Evolutionary conservation across 2,797 vertebrate species (phyloP), one percentile per base, ranked within the genome.

Genomic region (Orientallactaga sibirica): DNA sequence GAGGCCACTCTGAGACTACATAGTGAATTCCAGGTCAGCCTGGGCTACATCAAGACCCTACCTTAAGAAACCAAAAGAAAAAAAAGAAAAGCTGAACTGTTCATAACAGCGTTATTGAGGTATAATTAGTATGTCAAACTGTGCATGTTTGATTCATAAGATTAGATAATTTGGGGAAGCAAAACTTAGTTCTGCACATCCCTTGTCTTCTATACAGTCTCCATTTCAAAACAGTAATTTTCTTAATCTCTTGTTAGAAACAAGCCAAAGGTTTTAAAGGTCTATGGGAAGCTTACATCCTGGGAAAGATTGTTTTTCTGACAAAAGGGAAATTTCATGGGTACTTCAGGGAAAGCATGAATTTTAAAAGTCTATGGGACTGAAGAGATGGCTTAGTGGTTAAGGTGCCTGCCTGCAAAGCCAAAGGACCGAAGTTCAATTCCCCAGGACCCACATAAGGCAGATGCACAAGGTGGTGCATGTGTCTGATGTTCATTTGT

Each of bases 201-300:
- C 20, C 22, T 89, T 90, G 85, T 78, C 11, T 62, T 88, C 27
- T 85, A 79, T 74, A 66, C 14, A 55, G 58, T 68, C 16, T 75
- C 22, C 37, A 33, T 79, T 73, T 62, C 55, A 76, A 83, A 78
- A 16, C 48, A 86, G 58, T 4, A 25, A 25, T 61, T 15, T 67
- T 80, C 58, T 79, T 86, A 74, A 84, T 67, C 73, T 64, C 20
- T 70, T 94, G 25, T 80, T 70, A 92, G 67, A 92, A 93, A 77
- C 29, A 78, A 86, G 41, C 14, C 43, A 77, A 91, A 70, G 22
- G 2, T 55, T 86, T 91, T 55, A 86, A 80, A 83, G 29, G 20
- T 80, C 3, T 25, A 18, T n/a, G 22, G 43, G 52, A 95, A 92
- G 4, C 67, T 80, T 52, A 58, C 8, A 41, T 85, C 22, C 29